These are phyloP conservation scores for Ophthalmolycus amberensis DNA, from an alignment of 2,113 vertebrate genomes.

Conservation along the genomic window DNA sequence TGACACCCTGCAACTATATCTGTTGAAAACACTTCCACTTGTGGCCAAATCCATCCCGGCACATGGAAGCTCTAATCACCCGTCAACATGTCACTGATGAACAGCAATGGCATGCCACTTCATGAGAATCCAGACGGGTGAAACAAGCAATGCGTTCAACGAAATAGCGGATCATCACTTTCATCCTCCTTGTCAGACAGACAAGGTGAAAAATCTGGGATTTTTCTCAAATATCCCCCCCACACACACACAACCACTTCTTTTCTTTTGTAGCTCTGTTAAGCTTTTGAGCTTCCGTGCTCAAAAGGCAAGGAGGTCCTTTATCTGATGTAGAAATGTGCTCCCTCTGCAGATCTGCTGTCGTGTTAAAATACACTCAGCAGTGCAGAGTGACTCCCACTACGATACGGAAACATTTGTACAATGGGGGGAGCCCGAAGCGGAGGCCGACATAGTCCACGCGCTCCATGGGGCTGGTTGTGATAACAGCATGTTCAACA, in stretches of 20 bases:
- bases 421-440: slow-evolving; percentile 20
- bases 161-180: not conserved
- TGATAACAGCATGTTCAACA: slow-evolving; percentile 48
- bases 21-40: not conserved
- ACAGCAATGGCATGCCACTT: not conserved
- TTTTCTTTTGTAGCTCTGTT: not conserved
- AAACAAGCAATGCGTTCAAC: slow-evolving; percentile 4
- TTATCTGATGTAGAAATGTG: slow-evolving; percentile 54
- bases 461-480: slow-evolving; percentile 27
- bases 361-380: slow-evolving; percentile 49
- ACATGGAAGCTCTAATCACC: not conserved
- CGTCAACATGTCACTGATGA: slow-evolving; percentile 12
- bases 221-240: not conserved
- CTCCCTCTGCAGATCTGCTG: slow-evolving; percentile 29
- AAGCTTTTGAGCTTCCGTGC: slow-evolving; percentile 34
- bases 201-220: not conserved
- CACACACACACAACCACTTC: not conserved
- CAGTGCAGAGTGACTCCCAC: slow-evolving; percentile 6
- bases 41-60: slow-evolving; percentile 2
- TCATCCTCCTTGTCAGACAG: slow-evolving; percentile 10
- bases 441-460: slow-evolving; percentile 27
- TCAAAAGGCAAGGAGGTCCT: slow-evolving; percentile 39
- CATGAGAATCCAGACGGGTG: not conserved
- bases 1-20: not conserved
- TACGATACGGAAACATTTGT: slow-evolving; percentile 40